phyloP scores from a whole-genome alignment of 1,140 invertebrate species.

The Philotrypesis tridentata region DNA sequence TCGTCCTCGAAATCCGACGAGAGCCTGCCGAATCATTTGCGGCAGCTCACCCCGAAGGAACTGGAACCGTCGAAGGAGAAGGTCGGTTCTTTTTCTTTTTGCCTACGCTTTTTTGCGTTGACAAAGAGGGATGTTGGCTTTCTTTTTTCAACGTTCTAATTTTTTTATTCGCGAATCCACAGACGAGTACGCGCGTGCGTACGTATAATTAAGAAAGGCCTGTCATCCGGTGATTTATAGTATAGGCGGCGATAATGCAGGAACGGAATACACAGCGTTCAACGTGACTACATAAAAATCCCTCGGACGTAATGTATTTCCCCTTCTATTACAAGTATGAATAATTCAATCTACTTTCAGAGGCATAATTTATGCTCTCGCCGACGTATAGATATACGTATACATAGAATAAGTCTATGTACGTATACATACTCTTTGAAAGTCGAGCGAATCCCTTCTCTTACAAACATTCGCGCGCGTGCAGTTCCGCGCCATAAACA shows the following conservation, averaged over 20 bases:
- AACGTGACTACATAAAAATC: background rate
- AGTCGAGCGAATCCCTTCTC: background rate
- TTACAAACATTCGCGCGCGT: background rate
- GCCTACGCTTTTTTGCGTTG: too few relatives aligned
- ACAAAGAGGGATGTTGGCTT: too few relatives aligned
- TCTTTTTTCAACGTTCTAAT: too few relatives aligned
- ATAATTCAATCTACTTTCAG: background rate
- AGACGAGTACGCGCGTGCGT: background rate
- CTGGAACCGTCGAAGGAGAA: constrained; percentile 63
- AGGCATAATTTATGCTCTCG: background rate
- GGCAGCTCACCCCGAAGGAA: constrained; percentile 77
- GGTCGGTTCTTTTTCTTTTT: constrained; percentile 60
- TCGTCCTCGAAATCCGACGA: background rate
- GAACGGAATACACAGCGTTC: too few relatives aligned
- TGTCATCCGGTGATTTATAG: background rate
- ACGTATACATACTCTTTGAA: too few relatives aligned
- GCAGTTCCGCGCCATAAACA: too few relatives aligned
- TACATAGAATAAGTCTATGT: background rate
- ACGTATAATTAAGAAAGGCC: background rate
- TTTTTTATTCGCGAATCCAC: too few relatives aligned
- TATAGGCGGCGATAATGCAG: too few relatives aligned
- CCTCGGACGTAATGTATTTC: background rate
- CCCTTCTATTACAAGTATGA: background rate
- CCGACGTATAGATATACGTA: background rate
- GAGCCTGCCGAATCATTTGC: constrained; percentile 78